phyloP scores from a whole-genome alignment of 1,140 invertebrate species.

The Aethina tumida region DNA sequence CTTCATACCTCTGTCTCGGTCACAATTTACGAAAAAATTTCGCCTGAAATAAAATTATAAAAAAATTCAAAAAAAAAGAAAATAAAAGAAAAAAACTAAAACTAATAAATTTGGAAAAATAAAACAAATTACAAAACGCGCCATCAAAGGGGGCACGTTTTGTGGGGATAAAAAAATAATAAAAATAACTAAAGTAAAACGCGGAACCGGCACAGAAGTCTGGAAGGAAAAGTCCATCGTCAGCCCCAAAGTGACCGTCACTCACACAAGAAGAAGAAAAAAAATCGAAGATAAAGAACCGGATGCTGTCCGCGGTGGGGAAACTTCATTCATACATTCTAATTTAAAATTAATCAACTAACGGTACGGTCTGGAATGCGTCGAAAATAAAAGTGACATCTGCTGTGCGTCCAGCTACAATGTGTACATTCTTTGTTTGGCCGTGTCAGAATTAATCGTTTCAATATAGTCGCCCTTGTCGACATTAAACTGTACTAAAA shows the following conservation, averaged over 20 bases:
- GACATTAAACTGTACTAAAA: conserved; percentile 13
- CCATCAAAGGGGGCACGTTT: neutral
- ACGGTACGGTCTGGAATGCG: too few species aligned
- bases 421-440: conserved; percentile 9
- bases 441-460: conserved; percentile 11
- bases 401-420: too few species aligned
- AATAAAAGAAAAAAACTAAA: conserved; percentile 13
- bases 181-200: too few species aligned
- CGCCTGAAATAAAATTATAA: conserved; percentile 23
- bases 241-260: too few species aligned
- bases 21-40: conserved; percentile 13
- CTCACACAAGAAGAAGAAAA: too few species aligned
- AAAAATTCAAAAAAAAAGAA: conserved; percentile 19
- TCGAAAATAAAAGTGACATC: too few species aligned
- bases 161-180: neutral
- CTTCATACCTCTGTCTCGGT: conserved; percentile 8
- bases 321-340: too few species aligned
- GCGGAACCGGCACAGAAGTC: too few species aligned
- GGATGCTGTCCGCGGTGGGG: too few species aligned
- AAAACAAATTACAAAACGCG: conserved; percentile 10
- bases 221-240: too few species aligned
- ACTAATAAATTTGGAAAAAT: conserved; percentile 4
- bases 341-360: too few species aligned
- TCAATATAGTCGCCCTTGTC: conserved; percentile 12
- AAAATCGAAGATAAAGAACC: too few species aligned